Evolutionary conservation across 2,888 invertebrate species (phyloP).

Genomic region (Anaspis maculata): DNA sequence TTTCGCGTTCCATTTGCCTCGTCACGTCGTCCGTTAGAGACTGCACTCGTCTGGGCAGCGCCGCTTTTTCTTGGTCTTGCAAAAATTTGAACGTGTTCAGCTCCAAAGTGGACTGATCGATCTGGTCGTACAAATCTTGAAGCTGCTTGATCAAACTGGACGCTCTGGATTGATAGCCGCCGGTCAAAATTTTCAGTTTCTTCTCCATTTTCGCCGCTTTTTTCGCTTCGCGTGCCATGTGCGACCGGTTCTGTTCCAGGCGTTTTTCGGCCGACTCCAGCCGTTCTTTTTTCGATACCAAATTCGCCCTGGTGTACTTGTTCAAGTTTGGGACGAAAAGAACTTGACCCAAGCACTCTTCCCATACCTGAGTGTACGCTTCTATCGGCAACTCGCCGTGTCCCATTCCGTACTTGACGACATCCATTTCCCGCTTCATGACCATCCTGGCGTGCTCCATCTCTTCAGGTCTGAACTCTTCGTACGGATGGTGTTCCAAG

Average conservation of each 20-base stretch:
- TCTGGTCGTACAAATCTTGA: constrained; percentile 79
- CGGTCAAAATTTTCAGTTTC: constrained; percentile 91
- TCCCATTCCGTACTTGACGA: constrained; percentile 87
- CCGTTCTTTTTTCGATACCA: constrained; percentile 94
- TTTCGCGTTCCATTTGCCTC: constrained; percentile 86
- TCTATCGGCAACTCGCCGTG: constrained; percentile 91
- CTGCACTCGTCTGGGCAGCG: constrained; percentile 85
- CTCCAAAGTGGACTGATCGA: constrained; percentile 84
- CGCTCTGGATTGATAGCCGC: constrained; percentile 71
- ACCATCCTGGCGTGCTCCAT: constrained; percentile 56
- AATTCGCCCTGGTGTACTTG: constrained; percentile 81
- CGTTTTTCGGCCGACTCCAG: constrained; percentile 88
- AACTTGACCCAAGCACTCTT: constrained; percentile 89
- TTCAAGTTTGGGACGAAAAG: constrained; percentile 74
- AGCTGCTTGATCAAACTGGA: constrained; percentile 83
- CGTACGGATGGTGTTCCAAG: constrained; percentile 80
- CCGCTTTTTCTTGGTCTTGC: constrained; percentile 80
- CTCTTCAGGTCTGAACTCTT: constrained; percentile 61
- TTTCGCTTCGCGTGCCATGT: constrained; percentile 97
- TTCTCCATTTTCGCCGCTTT: constrained; percentile 96
- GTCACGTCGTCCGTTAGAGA: constrained; percentile 86
- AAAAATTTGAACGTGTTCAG: constrained; percentile 85
- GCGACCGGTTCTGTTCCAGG: constrained; percentile 84
- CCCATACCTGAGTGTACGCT: constrained; percentile 89
- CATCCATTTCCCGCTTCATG: constrained; percentile 75